Evolutionary conservation across 1,140 invertebrate genomes (phyloP), one percentile per base, ranked within the genome.

Genomic region (Tetraneura akinire): DNA sequence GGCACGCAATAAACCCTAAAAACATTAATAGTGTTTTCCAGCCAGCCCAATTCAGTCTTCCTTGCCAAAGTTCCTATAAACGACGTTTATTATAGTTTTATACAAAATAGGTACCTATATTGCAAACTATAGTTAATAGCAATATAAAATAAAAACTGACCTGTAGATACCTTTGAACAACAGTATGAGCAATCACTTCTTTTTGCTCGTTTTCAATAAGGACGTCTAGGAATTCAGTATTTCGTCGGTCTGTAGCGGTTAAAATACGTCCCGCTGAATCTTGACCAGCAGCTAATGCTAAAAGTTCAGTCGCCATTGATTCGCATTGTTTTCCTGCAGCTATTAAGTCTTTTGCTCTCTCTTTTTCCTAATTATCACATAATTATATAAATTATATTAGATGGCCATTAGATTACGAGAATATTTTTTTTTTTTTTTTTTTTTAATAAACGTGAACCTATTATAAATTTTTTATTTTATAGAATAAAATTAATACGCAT

Each of bases 201-300:
- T 99, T 99, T 85, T 98, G 97, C 86, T 99, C 96, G 85, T 97
- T 97, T 86, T 99, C 97, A 82, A 99, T 99, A 10, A 99, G 88
- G 0, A 99, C 95, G 85, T 99, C 98, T 53, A 99, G 87, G 86
- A 99, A 97, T 84, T 97, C 96, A 51, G 95, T 92, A 83, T 96
- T 97, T 81, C 94, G 87, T 57, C 95, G 90, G 85, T 98, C 96
- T 71, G 94, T 94, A 68, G 96, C 95, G 55, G 95, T 94, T 37
- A 98, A 87, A 62, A 98, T 92, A 82, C 94, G 89, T 0, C 95
- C 95, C 1, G 97, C 95, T 32, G 95, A 97, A 86, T 98, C 95
- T 0, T 94, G 92, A 26, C 94, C 95, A 9, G 97, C 94, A 0
- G 97, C 96, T 80, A 99, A 88, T 4, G 97, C 94, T 55, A 98